phyloP scores from a whole-genome alignment of 2,113 vertebrate genomes.

The human (Homo sapiens) region GRCh38 chr7:65372501-65373000 shows the following conservation, averaged over 20 bases:
- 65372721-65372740: background rate
- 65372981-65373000: background rate
- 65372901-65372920: background rate
- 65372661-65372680: background rate
- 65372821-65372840: background rate
- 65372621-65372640: background rate
- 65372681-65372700: background rate
- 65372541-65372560: background rate
- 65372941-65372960: background rate
- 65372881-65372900: background rate
- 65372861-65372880: background rate
- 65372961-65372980: background rate
- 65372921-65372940: background rate
- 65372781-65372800: background rate
- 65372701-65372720: background rate
- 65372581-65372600: background rate
- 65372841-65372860: background rate
- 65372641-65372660: background rate
- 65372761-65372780: background rate
- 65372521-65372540: background rate
- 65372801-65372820: background rate
- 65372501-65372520: background rate
- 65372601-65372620: background rate
- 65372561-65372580: background rate
- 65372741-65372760: background rate